A percentile compares a stretch with the other conserved stretches of the same genome.
Conservation (phyloP, 2,113 vertebrate genomes). For the Cromileptes altivelis region DNA sequence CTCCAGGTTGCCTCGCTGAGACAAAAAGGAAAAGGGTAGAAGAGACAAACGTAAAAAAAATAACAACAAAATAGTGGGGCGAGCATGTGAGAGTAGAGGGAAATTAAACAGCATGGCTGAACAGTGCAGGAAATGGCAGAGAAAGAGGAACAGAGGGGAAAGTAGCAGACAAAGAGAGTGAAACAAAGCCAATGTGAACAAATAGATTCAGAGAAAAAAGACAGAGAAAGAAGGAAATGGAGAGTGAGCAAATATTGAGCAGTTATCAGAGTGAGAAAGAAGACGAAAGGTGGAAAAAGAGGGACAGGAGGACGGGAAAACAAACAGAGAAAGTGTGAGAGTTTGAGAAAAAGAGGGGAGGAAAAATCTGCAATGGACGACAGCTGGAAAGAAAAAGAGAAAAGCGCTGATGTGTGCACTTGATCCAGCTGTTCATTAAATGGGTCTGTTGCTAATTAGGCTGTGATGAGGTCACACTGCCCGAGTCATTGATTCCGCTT, state of each 20-base stretch:
- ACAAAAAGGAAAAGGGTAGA: conserved; percentile 46
- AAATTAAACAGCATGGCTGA: conserved; percentile 71
- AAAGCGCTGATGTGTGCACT: conserved; percentile 70
- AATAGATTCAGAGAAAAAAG: conserved; percentile 6
- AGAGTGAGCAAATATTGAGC: conserved; percentile 1
- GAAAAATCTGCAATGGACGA: conserved; percentile 33
- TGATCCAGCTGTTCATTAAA: conserved; percentile 82
- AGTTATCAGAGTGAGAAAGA: conserved; percentile 21
- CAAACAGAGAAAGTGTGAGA: conserved; percentile 19
- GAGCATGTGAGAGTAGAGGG: conserved; percentile 41
- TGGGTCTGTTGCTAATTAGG: conserved; percentile 80
- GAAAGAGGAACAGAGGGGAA: conserved; percentile 8
- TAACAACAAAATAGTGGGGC: conserved; percentile 28
- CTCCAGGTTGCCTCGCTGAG: conserved; percentile 63
- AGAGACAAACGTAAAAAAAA: conserved; percentile 24
- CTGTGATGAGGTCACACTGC: conserved; percentile 79
- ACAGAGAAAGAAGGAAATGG: neutral
- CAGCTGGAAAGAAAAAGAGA: conserved; percentile 61
- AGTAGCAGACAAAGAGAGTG: conserved; percentile 4
- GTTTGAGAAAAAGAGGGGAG: conserved; percentile 29
- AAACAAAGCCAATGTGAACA: conserved; percentile 31
- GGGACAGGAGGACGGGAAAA: neutral
- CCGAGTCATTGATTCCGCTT: conserved; percentile 81
- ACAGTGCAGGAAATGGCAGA: conserved; percentile 74
- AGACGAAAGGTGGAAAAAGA: conserved; percentile 27